Evolutionary conservation across 2,888 invertebrate genomes (phyloP).

Genomic region (Clostera curtula): DNA sequence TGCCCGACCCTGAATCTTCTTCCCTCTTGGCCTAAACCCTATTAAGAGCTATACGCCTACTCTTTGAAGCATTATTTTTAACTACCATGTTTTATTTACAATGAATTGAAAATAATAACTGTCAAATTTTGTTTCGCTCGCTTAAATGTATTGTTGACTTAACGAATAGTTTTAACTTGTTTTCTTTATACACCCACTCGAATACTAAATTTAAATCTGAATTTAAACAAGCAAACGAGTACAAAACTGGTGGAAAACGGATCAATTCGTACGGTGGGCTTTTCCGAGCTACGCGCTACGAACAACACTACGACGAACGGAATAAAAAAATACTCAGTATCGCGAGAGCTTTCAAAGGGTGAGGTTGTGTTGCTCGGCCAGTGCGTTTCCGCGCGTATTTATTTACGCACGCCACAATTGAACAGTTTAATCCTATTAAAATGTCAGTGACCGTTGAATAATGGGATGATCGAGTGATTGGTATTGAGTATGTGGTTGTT

Average conservation of each 20-base stretch:
- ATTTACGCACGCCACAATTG: conserved; percentile 47
- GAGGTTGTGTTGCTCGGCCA: conserved; percentile 25
- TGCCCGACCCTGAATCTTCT: too few relatives aligned
- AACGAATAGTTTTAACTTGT: too few relatives aligned
- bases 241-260: conserved; percentile 30
- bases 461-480: conserved; percentile 40
- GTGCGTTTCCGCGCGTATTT: conserved; percentile 30
- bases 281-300: conserved; percentile 39
- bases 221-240: conserved; percentile 10
- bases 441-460: conserved; percentile 39
- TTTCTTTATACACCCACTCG: conserved; percentile 6
- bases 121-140: too few relatives aligned
- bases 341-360: conserved; percentile 32
- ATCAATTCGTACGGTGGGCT: conserved; percentile 42
- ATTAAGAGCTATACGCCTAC: too few relatives aligned
- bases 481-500: conserved; percentile 38
- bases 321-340: conserved; percentile 42
- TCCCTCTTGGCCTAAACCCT: too few relatives aligned
- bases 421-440: conserved; percentile 59
- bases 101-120: too few relatives aligned
- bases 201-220: conserved; percentile 15
- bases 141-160: too few relatives aligned
- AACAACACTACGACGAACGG: conserved; percentile 10
- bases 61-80: too few relatives aligned
- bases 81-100: too few relatives aligned